Percentiles rank a stretch among this genome's conserved stretches.
Evolutionary conservation across 2,113 vertebrate genomes (phyloP).

Genomic region (Petrocephalus microphthalmus): DNA sequence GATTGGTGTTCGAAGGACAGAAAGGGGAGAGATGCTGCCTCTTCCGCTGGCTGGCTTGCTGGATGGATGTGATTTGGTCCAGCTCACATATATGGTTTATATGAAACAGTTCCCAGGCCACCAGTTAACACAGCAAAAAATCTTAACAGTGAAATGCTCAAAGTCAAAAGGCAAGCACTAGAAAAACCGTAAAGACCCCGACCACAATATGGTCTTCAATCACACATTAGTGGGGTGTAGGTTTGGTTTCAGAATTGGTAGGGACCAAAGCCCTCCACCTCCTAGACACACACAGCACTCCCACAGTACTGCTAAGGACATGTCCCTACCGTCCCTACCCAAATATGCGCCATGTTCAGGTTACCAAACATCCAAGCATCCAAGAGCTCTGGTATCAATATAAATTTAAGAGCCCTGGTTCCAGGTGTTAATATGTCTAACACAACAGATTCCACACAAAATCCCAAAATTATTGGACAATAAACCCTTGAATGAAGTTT

Average conservation of each 20-base stretch:
- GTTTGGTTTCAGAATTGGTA: too few relatives aligned
- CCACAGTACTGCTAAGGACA: too few relatives aligned
- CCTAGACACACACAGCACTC: too few relatives aligned
- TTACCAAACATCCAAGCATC: constrained; percentile 9
- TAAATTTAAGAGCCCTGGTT: background rate
- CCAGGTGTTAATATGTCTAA: background rate
- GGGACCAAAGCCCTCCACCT: too few relatives aligned
- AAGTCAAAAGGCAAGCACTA: too few relatives aligned
- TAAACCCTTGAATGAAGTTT: constrained; percentile 6
- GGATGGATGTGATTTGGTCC: background rate
- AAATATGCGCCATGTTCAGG: background rate
- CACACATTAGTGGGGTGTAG: too few relatives aligned
- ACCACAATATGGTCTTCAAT: too few relatives aligned
- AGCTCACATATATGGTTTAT: constrained; percentile 35
- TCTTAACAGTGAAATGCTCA: background rate
- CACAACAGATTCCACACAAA: background rate
- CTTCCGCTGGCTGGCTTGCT: background rate
- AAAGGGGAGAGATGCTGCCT: background rate
- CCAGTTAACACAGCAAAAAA: background rate
- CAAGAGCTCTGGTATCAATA: constrained; percentile 27
- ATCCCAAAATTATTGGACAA: background rate
- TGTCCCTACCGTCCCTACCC: background rate
- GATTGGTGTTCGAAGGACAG: background rate
- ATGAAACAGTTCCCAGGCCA: background rate
- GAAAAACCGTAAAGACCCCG: too few relatives aligned